Percentiles rank a stretch among this genome's conserved stretches.
Evolutionary conservation across 1,140 invertebrate species (phyloP).

Genomic region (Eueides isabella): DNA sequence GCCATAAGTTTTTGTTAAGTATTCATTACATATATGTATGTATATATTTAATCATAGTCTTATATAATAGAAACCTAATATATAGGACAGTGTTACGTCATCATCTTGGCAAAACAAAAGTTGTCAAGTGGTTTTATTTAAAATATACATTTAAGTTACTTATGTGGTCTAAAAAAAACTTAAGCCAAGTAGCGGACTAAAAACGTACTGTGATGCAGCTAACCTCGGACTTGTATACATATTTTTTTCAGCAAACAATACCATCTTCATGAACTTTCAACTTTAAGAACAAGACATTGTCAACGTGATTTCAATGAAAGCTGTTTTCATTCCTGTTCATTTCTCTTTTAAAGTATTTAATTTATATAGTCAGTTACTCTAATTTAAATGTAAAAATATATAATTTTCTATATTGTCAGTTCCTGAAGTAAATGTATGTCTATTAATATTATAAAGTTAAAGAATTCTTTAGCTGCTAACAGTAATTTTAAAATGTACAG

Average conservation of each 20-base stretch:
- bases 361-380: neutral
- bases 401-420: neutral
- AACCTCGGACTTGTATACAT: constrained; percentile 1
- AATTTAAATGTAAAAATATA: no score
- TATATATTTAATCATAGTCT: no score
- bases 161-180: neutral
- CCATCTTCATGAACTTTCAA: neutral
- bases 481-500: no score
- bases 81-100: neutral
- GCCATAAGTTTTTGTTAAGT: no score
- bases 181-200: neutral
- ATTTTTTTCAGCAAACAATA: neutral
- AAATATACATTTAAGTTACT: neutral
- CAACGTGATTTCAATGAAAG: neutral
- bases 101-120: neutral
- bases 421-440: neutral
- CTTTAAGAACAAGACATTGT: constrained; percentile 17
- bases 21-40: no score
- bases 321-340: neutral
- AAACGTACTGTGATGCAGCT: neutral
- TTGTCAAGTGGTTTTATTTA: neutral
- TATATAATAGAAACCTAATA: neutral
- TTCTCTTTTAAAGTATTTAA: neutral
- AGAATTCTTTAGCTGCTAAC: no score
- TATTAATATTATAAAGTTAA: neutral